Evolutionary conservation across 1,140 invertebrate genomes (phyloP), one percentile per base, ranked within the genome.

Genomic region (Drosophila punjabiensis): DNA sequence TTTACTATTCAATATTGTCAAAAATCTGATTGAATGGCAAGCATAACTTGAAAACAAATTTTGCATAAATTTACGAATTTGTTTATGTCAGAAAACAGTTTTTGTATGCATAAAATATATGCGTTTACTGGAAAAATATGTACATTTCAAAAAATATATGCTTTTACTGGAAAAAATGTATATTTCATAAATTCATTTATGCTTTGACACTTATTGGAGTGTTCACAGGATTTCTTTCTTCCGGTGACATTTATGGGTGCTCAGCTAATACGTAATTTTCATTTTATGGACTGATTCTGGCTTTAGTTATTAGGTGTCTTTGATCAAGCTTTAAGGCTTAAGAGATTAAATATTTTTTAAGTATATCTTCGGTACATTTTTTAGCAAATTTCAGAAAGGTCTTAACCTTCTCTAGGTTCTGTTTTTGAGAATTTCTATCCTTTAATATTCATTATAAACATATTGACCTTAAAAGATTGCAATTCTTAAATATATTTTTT

Each of bases 1-100:
- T 47, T 47, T 37, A 35, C n/a, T 24, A 37, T 39, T 56, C 39
- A 43, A 47, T 69, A 71, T 56, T 45, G 48, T 10, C 20, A 7
- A 6, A 43, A 37, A 50, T 68, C 8, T 0, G 7, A 63, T 9
- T 6, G 8, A 45, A 14, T 62, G 1, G 16, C 28, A 63, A 18
- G 18, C 18, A 35, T 10, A 66, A 16, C 5, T 18, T 14, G 20
- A 24, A 39, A 39, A 3, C 5, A 39, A 24, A 56, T 11, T 24
- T 39, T 14, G 20, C 20, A 24, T 28, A 56, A 28, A 39, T 58
- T 58, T 28, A 28, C 2, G 9, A 39, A 14, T 5, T 24, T 0
- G 18, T 37, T 24, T 35, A 16, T 37, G 33, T 11, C 9, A n/a
- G 20, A 39, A 39, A 37, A n/a, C 14, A 11, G 1, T 39, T 24